Evolutionary conservation across 2,797 vertebrate species (phyloP).

Genomic region (Sebastes iracundus): DNA sequence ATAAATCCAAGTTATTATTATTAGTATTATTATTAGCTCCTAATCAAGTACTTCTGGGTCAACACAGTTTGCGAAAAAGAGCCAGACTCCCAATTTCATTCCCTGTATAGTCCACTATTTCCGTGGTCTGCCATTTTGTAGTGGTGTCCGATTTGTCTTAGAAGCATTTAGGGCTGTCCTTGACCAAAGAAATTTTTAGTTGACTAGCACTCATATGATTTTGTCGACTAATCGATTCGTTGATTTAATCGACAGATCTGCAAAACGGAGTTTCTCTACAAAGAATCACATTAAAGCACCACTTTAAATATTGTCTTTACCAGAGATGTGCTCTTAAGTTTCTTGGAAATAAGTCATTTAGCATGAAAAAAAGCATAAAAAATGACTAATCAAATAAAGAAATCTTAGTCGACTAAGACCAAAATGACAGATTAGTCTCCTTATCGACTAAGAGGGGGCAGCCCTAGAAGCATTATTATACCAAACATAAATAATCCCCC

Average conservation of each 20-base stretch:
- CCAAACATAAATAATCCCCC: background rate
- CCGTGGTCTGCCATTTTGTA: slow-evolving; percentile 55
- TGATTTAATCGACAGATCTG: background rate
- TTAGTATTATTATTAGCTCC: background rate
- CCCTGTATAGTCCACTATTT: background rate
- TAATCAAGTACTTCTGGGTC: slow-evolving; percentile 35
- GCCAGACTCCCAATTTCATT: slow-evolving; percentile 1
- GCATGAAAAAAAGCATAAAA: background rate
- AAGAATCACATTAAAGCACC: background rate
- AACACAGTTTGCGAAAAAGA: slow-evolving; percentile 13
- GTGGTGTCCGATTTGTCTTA: background rate
- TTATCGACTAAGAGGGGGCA: background rate
- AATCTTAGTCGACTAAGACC: background rate
- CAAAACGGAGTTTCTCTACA: background rate
- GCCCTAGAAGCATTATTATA: background rate
- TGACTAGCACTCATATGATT: too few relatives aligned
- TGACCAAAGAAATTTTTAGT: too few relatives aligned
- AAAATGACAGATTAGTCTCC: background rate
- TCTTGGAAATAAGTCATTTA: background rate
- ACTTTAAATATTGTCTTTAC: background rate
- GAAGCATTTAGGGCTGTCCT: background rate
- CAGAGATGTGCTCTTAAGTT: background rate
- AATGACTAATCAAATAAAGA: background rate
- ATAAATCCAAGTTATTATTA: too few relatives aligned
- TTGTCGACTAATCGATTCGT: background rate